Evolutionary conservation across 2,797 vertebrate species (phyloP).

Genomic region (Bradypodion pumilum): DNA sequence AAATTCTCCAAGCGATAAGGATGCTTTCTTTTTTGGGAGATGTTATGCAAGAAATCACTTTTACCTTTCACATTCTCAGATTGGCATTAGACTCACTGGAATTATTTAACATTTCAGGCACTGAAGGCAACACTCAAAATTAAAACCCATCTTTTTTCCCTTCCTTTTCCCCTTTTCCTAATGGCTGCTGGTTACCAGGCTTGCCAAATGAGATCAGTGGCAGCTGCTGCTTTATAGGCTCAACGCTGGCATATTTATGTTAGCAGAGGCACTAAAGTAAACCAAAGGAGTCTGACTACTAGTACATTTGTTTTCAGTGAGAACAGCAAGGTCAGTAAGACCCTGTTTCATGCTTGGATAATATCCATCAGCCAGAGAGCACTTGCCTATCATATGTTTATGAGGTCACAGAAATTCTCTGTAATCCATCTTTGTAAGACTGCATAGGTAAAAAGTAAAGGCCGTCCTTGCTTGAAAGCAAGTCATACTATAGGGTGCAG

Average conservation of each 20-base stretch:
- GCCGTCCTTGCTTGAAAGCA: too few species aligned
- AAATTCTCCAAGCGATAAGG: background rate
- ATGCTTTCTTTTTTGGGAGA: slow-evolving; percentile 8
- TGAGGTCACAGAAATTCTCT: background rate
- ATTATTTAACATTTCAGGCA: slow-evolving; percentile 4
- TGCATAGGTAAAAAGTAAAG: too few species aligned
- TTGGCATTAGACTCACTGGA: slow-evolving; percentile 49
- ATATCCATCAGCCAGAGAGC: background rate
- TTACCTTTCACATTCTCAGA: slow-evolving; percentile 35
- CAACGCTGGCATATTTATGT: background rate
- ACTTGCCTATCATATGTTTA: background rate
- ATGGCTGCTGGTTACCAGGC: slow-evolving; percentile 57
- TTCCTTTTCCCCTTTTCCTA: slow-evolving; percentile 37
- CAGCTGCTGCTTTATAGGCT: slow-evolving; percentile 54
- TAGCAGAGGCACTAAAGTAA: slow-evolving; percentile 42
- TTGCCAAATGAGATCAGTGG: slow-evolving; percentile 64
- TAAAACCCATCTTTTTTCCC: slow-evolving; percentile 42
- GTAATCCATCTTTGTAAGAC: background rate
- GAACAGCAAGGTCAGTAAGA: background rate
- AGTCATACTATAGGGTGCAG: too few species aligned
- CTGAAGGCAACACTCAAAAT: slow-evolving; percentile 57
- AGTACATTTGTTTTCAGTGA: slow-evolving; percentile 37
- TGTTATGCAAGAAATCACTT: slow-evolving; percentile 49
- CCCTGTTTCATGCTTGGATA: background rate
- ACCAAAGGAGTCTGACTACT: slow-evolving; percentile 31